phyloP scores from a whole-genome alignment of 2,797 vertebrate genomes.

The Alauda arvensis region DNA sequence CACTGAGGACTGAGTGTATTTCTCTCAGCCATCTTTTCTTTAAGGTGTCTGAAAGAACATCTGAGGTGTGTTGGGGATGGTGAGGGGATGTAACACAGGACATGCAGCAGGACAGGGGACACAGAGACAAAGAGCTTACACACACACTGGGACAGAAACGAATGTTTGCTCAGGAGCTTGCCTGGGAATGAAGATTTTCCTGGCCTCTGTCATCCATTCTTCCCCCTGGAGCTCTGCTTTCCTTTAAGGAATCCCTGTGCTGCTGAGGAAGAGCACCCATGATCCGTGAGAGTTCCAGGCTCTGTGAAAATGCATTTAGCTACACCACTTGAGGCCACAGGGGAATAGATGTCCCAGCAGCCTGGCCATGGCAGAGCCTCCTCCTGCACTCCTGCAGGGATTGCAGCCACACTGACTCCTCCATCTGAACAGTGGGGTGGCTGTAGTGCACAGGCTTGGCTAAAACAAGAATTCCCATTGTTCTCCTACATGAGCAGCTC shows the following conservation, averaged over 20 bases:
- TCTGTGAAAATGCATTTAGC: neutral
- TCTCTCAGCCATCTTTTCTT: neutral
- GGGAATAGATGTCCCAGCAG: neutral
- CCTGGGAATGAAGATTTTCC: neutral
- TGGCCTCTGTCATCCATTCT: neutral
- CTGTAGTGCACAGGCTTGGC: neutral
- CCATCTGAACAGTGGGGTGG: rapidly evolving
- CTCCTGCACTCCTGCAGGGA: neutral
- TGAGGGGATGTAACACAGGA: neutral
- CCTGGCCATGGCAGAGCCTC: neutral
- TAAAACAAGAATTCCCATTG: neutral
- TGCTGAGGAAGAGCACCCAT: neutral
- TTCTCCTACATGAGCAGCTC: neutral
- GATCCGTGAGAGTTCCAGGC: neutral
- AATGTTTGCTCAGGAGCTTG: neutral
- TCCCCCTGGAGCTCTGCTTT: neutral
- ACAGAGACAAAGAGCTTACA: neutral
- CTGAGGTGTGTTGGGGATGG: neutral
- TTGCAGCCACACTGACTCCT: neutral
- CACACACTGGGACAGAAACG: neutral
- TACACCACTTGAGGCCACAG: neutral
- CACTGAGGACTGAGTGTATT: neutral
- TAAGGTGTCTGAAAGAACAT: neutral
- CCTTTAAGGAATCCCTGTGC: neutral
- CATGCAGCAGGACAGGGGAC: neutral